Conservation (phyloP, 2,888 invertebrate species). For the Sepioteuthis lessoniana region DNA sequence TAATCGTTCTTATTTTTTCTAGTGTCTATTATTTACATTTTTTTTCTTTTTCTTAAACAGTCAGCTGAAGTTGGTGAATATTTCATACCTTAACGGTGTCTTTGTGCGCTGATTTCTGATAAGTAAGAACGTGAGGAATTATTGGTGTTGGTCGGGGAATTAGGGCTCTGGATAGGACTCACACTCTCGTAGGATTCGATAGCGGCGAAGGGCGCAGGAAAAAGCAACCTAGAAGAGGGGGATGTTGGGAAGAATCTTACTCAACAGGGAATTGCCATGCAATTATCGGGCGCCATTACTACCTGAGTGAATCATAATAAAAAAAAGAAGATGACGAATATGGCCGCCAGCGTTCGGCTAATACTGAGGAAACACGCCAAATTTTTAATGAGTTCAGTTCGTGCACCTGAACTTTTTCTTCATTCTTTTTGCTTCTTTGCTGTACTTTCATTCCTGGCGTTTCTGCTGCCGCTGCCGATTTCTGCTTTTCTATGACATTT, state of each 20-base stretch:
- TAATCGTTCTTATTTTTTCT: neutral
- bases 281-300: neutral
- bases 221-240: neutral
- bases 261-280: slow-evolving; percentile 18
- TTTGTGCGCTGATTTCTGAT: neutral
- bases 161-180: neutral
- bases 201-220: neutral
- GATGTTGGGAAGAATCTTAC: neutral
- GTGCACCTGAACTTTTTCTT: neutral
- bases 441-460: neutral
- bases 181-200: neutral
- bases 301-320: neutral
- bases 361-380: neutral
- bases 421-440: neutral
- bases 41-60: neutral
- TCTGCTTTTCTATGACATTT: neutral
- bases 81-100: neutral
- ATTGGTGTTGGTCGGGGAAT: neutral
- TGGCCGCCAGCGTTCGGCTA: neutral
- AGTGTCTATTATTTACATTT: neutral
- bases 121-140: neutral
- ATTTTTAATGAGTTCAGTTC: slow-evolving; percentile 33
- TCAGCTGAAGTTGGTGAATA: neutral
- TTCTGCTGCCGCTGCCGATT: neutral
- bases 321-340: neutral